These are phyloP conservation scores for Hippocampus mohnikei DNA, from an alignment of 2,113 vertebrate genomes.

Conservation along the genomic window DNA sequence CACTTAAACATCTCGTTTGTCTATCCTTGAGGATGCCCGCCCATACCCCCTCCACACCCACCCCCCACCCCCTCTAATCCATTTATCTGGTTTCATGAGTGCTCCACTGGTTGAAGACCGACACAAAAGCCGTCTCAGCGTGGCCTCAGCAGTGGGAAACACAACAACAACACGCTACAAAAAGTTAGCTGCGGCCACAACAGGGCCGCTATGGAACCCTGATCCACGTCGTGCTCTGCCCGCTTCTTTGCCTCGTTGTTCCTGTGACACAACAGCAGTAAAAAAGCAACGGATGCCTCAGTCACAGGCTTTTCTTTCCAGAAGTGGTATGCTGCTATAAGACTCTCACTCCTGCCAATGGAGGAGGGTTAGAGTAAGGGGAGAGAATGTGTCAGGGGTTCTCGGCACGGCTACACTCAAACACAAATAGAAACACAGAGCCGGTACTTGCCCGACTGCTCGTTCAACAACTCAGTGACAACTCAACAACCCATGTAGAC, in stretches of 20 bases:
- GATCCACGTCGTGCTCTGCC: conserved; percentile 56
- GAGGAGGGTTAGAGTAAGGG: conserved; percentile 47
- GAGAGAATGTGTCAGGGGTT: conserved; percentile 35
- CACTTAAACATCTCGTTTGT: conserved; percentile 70
- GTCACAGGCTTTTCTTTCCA: conserved; percentile 55
- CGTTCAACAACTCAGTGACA: conserved; percentile 57
- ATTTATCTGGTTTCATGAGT: conserved; percentile 81
- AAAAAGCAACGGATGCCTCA: conserved; percentile 41
- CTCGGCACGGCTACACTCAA: conserved; percentile 47
- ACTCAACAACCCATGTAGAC: conserved; percentile 58
- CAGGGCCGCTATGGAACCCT: conserved; percentile 52
- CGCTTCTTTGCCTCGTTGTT: conserved; percentile 60
- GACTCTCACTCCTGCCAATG: conserved; percentile 49
- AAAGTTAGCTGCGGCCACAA: conserved; percentile 69
- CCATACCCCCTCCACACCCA: conserved; percentile 63
- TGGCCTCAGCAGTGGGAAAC: conserved; percentile 36
- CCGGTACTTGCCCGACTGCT: conserved; percentile 54
- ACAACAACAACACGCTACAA: conserved; percentile 54
- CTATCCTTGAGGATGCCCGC: conserved; percentile 75
- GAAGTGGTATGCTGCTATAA: conserved; percentile 49
- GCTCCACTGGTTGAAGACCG: conserved; percentile 63
- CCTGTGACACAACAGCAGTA: conserved; percentile 46
- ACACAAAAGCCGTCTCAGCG: conserved; percentile 69
- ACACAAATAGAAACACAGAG: conserved; percentile 68
- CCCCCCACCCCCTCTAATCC: conserved; percentile 74